Conservation (phyloP, 2,113 vertebrate genomes). For the Dryoscopus gambensis region DNA sequence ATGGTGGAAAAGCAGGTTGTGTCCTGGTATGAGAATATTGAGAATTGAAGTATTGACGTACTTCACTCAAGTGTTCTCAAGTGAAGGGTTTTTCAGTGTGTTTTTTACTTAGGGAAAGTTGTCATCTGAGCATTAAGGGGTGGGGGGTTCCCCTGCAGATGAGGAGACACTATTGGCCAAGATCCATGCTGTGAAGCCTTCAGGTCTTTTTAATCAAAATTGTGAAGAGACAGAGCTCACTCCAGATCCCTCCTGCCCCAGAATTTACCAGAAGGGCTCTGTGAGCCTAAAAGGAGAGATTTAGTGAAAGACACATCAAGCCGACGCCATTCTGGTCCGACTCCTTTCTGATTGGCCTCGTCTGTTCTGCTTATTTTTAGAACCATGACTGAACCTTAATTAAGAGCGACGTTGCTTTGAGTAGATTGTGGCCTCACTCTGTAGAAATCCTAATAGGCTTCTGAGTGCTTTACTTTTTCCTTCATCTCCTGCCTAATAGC, state of each 20-base stretch:
- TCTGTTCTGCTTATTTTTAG: constrained; percentile 55
- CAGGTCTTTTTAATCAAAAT: neutral
- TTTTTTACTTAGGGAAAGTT: neutral
- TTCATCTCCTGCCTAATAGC: constrained; percentile 26
- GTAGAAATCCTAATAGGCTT: constrained; percentile 54
- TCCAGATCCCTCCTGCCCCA: neutral
- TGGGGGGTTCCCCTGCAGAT: neutral
- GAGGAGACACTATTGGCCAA: neutral
- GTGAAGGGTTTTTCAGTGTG: neutral
- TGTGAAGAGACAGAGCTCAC: neutral
- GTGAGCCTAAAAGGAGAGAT: neutral
- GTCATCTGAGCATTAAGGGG: neutral
- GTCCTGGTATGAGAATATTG: neutral
- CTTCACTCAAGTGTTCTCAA: neutral
- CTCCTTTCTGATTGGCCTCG: constrained; percentile 17
- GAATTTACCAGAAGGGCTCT: neutral
- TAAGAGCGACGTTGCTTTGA: constrained; percentile 6
- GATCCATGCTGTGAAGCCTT: neutral
- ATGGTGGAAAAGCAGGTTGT: neutral
- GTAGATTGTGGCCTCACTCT: constrained; percentile 9
- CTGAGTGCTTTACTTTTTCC: constrained; percentile 40
- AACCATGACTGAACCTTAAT: constrained; percentile 47
- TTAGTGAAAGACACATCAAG: neutral
- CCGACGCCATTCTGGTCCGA: neutral
- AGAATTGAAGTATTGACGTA: neutral